Evolutionary conservation across 2,113 vertebrate species (phyloP), one percentile per base, ranked within the genome.

Genomic region (Osmerus mordax): DNA sequence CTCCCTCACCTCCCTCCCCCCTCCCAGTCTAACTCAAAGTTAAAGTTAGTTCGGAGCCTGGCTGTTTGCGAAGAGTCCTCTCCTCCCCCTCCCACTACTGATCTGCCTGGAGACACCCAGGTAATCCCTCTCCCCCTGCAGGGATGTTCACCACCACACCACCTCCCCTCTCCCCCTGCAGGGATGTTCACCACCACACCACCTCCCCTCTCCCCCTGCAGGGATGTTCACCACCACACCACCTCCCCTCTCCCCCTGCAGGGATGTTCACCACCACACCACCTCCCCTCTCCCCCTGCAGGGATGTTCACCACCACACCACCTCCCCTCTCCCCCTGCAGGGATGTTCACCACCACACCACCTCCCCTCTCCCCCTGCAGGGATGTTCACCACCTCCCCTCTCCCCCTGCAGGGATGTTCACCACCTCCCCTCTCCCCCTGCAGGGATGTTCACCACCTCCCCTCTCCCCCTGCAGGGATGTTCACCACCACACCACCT

Each of bases 11-110:
- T 32, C 36, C 88, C 93, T 9, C 19, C 19, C 56, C 19, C 56
- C 13, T 54, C 56, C 16, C 86, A 98, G 97, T 96, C 96, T 90
- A 97, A 94, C 90, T 91, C 95, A 93, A 98, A 96, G 93, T 95
- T 98, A 94, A 99, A 98, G 93, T 95, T 99, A 91, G 96, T 98
- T 91, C 95, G 97, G 94, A 98, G 97, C 94, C 95, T 99, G 94
- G 97, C 97, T 79, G 94, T 99, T 80, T 98, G 97, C 87, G 97
- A 99, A 93, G 97, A 99, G 87, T 95, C 96, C 85, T 95, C 95
- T 89, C 93, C 94, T 88, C 28, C 61, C 61, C 92, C 93, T 86
- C 91, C 93, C 80, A 91, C 92, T 89, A 83, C 93, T 87, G 94
- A 95, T 83, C 89, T 90, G 87, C 90, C 92, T 81, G 91, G 92